Conservation (phyloP, 2,797 vertebrate species). For the Bovichtus variegatus region DNA sequence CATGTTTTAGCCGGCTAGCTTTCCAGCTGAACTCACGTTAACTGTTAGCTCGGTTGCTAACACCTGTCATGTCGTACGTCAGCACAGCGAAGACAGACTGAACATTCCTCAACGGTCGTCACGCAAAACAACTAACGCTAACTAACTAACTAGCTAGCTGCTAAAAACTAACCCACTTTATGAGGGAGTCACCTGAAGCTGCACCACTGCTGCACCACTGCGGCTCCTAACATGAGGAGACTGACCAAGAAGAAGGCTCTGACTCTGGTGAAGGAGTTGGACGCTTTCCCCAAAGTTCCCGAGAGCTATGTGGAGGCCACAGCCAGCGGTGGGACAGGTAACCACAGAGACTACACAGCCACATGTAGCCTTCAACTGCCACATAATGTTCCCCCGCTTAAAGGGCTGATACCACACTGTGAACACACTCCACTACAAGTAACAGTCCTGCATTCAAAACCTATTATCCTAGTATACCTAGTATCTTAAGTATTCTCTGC, state of each 20-base stretch:
- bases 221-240: conserved; percentile 90
- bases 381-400: no score
- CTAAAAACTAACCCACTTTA: conserved; percentile 1
- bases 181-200: conserved; percentile 16
- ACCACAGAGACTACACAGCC: background rate
- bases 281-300: conserved; percentile 98
- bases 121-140: background rate
- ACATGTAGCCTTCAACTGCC: no score
- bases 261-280: conserved; percentile 94
- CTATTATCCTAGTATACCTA: no score
- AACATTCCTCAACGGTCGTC: background rate
- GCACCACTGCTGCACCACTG: background rate
- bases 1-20: background rate
- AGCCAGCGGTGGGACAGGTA: conserved; percentile 95
- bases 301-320: conserved; percentile 97
- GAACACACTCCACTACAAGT: no score
- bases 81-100: conserved; percentile 1
- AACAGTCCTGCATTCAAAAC: no score
- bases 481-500: no score
- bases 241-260: conserved; percentile 95
- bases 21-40: background rate
- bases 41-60: conserved; percentile 10
- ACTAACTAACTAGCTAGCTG: background rate
- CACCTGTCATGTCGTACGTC: conserved; percentile 45
- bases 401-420: no score